A percentile compares a stretch with the other conserved stretches of the same genome.
phyloP scores from a whole-genome alignment of 1,140 invertebrate genomes.

The Halyomorpha halys region DNA sequence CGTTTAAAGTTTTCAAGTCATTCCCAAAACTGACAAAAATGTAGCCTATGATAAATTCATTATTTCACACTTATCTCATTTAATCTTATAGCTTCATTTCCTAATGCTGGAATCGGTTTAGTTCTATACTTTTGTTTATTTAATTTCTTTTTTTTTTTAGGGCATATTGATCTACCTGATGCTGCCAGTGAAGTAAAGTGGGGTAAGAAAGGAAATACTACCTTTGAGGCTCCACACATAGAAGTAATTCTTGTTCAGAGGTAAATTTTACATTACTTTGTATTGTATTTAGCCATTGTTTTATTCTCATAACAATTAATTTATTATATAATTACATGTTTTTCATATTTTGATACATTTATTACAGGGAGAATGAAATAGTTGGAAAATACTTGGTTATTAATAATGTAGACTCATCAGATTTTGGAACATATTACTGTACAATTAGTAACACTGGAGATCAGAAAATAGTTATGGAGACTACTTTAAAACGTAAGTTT shows the following conservation, averaged over 20 bases:
- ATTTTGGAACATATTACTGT: constrained; percentile 59
- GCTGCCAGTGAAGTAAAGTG: constrained; percentile 54
- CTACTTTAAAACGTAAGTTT: constrained; percentile 19
- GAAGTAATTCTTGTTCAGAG: constrained; percentile 1
- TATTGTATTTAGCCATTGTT: not conserved
- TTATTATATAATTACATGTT: not conserved
- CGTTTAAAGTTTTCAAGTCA: too few species aligned
- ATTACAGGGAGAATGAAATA: constrained; percentile 52
- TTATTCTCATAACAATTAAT: not conserved
- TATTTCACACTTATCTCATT: too few species aligned
- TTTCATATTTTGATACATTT: constrained; percentile 33
- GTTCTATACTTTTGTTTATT: not conserved
- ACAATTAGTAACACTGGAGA: constrained; percentile 42
- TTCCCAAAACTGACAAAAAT: too few species aligned
- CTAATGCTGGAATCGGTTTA: too few species aligned
- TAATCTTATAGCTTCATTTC: too few species aligned
- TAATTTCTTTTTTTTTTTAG: constrained; percentile 32
- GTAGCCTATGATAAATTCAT: too few species aligned
- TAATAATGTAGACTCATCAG: constrained; percentile 44
- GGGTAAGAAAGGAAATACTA: constrained; percentile 40
- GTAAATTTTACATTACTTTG: not conserved
- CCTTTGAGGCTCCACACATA: constrained; percentile 3
- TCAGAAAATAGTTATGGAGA: constrained; percentile 35
- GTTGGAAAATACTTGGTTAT: constrained; percentile 57
- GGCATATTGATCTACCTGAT: constrained; percentile 54